Conservation (phyloP, 2,113 vertebrate genomes). For the Mormyrus lacerda region DNA sequence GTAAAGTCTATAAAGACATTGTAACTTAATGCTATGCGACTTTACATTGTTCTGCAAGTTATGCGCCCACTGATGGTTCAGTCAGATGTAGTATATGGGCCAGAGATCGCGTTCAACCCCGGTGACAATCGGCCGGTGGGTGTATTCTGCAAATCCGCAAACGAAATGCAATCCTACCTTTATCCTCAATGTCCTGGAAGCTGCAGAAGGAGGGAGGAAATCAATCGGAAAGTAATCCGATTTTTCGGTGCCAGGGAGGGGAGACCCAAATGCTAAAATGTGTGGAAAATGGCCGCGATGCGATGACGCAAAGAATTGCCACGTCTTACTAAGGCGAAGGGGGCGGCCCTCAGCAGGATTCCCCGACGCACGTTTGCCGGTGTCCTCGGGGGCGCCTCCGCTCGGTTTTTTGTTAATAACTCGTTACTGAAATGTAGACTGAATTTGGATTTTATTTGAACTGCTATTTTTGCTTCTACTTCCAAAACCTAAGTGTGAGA, state of each 20-base stretch:
- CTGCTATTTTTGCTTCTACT: neutral
- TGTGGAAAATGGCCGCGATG: constrained; percentile 36
- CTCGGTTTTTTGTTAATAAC: neutral
- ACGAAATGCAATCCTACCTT: constrained; percentile 24
- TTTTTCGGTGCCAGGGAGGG: neutral
- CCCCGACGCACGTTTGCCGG: neutral
- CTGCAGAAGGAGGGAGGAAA: neutral
- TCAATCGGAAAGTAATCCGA: constrained; percentile 15
- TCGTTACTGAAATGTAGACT: neutral
- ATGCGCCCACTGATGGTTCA: neutral
- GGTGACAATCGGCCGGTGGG: neutral
- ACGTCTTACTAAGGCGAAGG: constrained; percentile 44
- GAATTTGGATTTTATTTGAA: neutral
- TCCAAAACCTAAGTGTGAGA: neutral
- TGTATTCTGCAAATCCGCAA: neutral
- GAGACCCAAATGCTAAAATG: constrained; percentile 34
- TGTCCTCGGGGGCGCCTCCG: neutral
- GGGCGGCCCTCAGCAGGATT: constrained; percentile 3
- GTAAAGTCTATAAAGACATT: neutral
- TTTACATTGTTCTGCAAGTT: neutral
- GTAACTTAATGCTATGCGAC: neutral
- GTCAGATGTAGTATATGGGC: no score
- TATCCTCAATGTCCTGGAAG: neutral
- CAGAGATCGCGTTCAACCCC: neutral
- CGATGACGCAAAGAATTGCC: constrained; percentile 58